A percentile compares a stretch with the other conserved stretches of the same genome.
phyloP scores from a whole-genome alignment of 2,113 vertebrate genomes.

The Amphiprion percula region DNA sequence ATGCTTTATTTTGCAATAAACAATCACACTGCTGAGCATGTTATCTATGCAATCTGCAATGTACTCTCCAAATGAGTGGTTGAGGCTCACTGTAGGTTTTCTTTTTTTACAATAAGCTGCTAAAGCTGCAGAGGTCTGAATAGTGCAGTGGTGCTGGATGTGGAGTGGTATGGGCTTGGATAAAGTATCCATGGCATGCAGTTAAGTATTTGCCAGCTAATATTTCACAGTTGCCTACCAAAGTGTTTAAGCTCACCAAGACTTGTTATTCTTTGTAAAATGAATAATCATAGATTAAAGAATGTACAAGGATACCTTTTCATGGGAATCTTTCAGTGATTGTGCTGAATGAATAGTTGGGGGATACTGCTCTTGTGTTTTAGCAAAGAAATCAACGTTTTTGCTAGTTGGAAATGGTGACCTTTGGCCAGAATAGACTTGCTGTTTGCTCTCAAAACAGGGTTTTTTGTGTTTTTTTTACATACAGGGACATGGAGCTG shows the following conservation, averaged over 20 bases:
- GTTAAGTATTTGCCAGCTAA: slow-evolving; percentile 75
- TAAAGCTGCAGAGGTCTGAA: slow-evolving; percentile 75
- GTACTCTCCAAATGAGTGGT: slow-evolving; percentile 51
- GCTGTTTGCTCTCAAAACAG: slow-evolving; percentile 53
- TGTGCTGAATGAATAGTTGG: slow-evolving; percentile 64
- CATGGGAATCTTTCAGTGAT: slow-evolving; percentile 67
- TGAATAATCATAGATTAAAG: slow-evolving; percentile 74
- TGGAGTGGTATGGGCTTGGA: slow-evolving; percentile 75
- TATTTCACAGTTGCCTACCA: slow-evolving; percentile 85
- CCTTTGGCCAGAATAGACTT: slow-evolving; percentile 47
- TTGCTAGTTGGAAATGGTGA: slow-evolving; percentile 45
- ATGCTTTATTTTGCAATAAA: slow-evolving; percentile 51
- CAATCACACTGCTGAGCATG: slow-evolving; percentile 35
- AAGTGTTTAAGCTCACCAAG: slow-evolving; percentile 77
- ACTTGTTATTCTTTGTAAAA: slow-evolving; percentile 75
- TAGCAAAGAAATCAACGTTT: slow-evolving; percentile 49
- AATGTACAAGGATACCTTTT: slow-evolving; percentile 76
- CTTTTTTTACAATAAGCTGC: slow-evolving; percentile 73
- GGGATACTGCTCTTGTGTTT: slow-evolving; percentile 58
- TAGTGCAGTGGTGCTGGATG: slow-evolving; percentile 79
- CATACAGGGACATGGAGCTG: slow-evolving; percentile 17
- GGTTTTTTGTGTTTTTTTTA: slow-evolving; percentile 6
- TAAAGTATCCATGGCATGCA: slow-evolving; percentile 70
- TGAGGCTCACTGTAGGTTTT: slow-evolving; percentile 65
- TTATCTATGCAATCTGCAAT: slow-evolving; percentile 66